Conservation (phyloP, 2,113 vertebrate genomes). For the Caranx melampygus region DNA sequence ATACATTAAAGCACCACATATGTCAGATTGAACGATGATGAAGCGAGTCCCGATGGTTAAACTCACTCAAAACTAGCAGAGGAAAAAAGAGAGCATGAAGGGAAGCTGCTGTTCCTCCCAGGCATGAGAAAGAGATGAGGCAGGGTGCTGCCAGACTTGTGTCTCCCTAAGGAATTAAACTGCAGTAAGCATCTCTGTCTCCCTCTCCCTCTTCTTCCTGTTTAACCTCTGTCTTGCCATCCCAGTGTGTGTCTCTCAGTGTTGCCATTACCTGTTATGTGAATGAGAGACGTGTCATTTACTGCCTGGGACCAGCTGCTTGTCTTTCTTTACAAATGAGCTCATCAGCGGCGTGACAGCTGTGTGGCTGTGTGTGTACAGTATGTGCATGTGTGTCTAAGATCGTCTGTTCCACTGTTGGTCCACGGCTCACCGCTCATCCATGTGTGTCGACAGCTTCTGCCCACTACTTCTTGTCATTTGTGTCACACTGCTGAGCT, state of each 20-base stretch:
- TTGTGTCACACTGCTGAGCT: constrained; percentile 45
- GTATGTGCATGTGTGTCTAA: constrained; percentile 20
- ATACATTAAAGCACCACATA: constrained; percentile 26
- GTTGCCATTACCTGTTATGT: constrained; percentile 31
- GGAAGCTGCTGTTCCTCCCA: background rate
- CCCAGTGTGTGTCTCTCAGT: constrained; percentile 6
- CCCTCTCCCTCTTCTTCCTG: background rate
- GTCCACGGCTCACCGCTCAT: constrained; percentile 24
- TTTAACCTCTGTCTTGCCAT: constrained; percentile 4
- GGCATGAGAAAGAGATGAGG: constrained; percentile 25
- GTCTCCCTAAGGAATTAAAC: constrained; percentile 45
- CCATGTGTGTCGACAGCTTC: constrained; percentile 54
- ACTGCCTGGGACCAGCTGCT: constrained; percentile 65
- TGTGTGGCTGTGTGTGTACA: constrained; percentile 36
- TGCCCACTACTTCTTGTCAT: constrained; percentile 45
- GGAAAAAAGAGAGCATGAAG: constrained; percentile 19
- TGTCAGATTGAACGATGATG: constrained; percentile 33
- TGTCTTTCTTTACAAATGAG: constrained; percentile 63
- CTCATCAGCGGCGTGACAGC: constrained; percentile 50
- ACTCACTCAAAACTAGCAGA: constrained; percentile 38
- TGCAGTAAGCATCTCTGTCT: constrained; percentile 24
- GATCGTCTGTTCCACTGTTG: constrained; percentile 44
- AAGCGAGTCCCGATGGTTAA: constrained; percentile 45
- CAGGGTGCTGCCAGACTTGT: constrained; percentile 29
- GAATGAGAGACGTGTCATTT: constrained; percentile 53